Evolutionary conservation across 1,140 invertebrate genomes (phyloP), one percentile per base, ranked within the genome.

Genomic region (Panulirus ornatus): DNA sequence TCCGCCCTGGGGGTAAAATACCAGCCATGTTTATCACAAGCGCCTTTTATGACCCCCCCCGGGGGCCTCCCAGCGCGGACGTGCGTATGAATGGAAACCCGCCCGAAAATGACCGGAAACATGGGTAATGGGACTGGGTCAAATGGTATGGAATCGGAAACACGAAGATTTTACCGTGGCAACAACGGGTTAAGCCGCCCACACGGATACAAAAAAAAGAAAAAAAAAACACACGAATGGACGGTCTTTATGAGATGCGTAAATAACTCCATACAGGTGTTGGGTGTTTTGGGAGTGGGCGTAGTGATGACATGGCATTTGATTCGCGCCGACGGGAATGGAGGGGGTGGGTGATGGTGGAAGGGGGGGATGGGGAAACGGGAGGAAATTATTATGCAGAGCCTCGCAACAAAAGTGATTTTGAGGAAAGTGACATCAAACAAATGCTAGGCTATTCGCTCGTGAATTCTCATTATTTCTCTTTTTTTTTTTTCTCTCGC

Each of bases 261-360:
- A 14, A 14, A 38, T 47, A 47, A 14, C 44, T n/a, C n/a, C n/a
- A n/a, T n/a, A n/a, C n/a, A n/a, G n/a, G n/a, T n/a, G n/a, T n/a
- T n/a, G n/a, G n/a, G n/a, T n/a, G n/a, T n/a, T n/a, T n/a, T n/a
- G n/a, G n/a, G n/a, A n/a, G n/a, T n/a, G n/a, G 44, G 44, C 44
- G 44, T 47, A 47, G 14, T 47, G 22, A 54, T 11, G 51, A 54
- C 22, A 22, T 22, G 22, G 9, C 22, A 54, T 54, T 54, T 22
- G 22, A 54, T 22, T 54, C 9, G 51, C 22, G 38, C 19, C 11
- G 44, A 81, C 22, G 51, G 6, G 22, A 16, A 51, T 2, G n/a
- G 2, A 79, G 76, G 47, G 76, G 47, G 76, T 27, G 76, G 27
- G 76, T 22, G 76, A 79, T 14, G 27, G n/a, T 47, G 76, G 27